Evolutionary conservation across 2,797 vertebrate genomes (phyloP).

Genomic region (Xenops minutus): DNA sequence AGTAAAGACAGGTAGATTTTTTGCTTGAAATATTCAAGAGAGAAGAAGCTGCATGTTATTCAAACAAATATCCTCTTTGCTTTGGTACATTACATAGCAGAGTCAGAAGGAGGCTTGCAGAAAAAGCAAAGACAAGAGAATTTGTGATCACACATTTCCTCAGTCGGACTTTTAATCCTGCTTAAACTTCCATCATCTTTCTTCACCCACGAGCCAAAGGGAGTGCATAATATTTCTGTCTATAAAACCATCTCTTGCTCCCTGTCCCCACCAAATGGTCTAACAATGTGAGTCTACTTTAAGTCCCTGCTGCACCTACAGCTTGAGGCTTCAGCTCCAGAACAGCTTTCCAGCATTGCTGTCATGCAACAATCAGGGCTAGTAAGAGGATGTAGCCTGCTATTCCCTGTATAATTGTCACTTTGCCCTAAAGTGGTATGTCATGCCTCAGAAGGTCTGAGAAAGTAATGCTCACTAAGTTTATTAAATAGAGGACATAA

Average conservation of each 20-base stretch:
- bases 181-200: neutral
- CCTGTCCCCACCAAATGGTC: neutral
- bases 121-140: neutral
- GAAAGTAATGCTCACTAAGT: constrained; percentile 49
- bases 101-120: neutral
- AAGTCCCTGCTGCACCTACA: neutral
- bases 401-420: constrained; percentile 42
- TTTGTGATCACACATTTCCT: neutral
- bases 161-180: neutral
- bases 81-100: neutral
- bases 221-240: neutral
- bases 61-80: neutral
- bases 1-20: neutral
- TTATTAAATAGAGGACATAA: constrained; percentile 39
- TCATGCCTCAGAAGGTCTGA: constrained; percentile 29
- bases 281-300: neutral
- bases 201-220: neutral
- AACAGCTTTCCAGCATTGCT: neutral
- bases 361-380: neutral
- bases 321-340: neutral
- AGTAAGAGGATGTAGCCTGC: constrained; percentile 9
- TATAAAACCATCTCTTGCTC: neutral
- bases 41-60: neutral
- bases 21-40: neutral
- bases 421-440: neutral